These are phyloP conservation scores for Stomorhina lunata DNA, from an alignment of 2,888 invertebrate species.

Conservation along the genomic window DNA sequence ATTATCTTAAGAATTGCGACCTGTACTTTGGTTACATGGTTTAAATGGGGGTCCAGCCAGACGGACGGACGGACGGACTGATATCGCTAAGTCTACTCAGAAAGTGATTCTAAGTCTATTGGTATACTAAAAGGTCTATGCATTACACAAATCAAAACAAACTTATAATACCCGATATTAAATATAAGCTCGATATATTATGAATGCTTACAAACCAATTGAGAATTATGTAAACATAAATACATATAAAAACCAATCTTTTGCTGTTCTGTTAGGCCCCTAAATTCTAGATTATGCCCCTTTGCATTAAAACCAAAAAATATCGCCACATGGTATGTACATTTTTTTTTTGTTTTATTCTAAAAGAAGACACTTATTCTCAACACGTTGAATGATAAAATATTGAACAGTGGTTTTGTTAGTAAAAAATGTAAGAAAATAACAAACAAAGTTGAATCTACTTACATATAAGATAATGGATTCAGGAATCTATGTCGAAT, in stretches of 20 bases:
- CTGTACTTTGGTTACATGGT: too few species aligned
- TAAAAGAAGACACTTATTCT: conserved; percentile 3
- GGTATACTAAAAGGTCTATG: too few species aligned
- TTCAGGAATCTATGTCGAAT: too few species aligned
- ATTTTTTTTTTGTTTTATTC: background rate
- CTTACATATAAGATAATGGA: background rate
- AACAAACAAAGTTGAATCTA: background rate
- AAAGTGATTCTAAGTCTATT: too few species aligned
- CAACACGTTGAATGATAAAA: conserved; percentile 30
- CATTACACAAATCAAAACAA: too few species aligned
- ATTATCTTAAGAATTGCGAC: too few species aligned
- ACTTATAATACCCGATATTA: background rate
- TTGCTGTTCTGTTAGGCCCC: background rate
- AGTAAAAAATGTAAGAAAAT: background rate
- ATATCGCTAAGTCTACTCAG: too few species aligned
- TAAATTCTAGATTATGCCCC: too few species aligned
- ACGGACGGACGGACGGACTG: too few species aligned
- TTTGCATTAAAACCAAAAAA: conserved; percentile 11
- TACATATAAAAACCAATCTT: background rate
- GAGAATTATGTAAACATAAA: background rate
- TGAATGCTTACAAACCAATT: background rate
- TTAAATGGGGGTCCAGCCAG: too few species aligned
- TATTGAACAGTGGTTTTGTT: conserved; percentile 1
- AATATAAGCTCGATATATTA: background rate
- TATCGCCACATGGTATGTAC: background rate